Conservation (phyloP, 2,113 vertebrate species). For the Triplophysa siluroides region DNA sequence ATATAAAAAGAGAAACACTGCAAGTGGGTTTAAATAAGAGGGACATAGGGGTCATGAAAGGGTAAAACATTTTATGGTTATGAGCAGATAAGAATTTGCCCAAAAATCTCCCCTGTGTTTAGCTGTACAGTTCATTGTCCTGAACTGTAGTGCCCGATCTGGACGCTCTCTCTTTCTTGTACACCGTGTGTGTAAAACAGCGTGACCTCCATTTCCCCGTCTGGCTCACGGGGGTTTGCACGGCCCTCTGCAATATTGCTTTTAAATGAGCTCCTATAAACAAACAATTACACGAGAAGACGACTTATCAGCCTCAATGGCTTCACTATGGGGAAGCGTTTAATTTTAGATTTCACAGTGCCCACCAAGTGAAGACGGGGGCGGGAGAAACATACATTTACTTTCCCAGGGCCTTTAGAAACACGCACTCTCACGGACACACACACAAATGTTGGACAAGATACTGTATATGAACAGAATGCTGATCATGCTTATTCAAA, state of each 20-base stretch:
- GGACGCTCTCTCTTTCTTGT: conserved; percentile 3
- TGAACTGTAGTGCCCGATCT: background rate
- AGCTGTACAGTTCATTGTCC: background rate
- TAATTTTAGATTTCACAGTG: conserved; percentile 79
- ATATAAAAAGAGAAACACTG: no score
- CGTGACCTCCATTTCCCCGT: conserved; percentile 34
- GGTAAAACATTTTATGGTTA: background rate
- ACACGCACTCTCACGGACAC: background rate
- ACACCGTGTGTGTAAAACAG: background rate
- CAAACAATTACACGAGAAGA: conserved; percentile 75
- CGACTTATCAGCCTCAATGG: conserved; percentile 68
- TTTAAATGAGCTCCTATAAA: conserved; percentile 75
- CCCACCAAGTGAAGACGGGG: conserved; percentile 62
- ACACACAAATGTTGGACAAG: conserved; percentile 40
- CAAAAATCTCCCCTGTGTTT: background rate
- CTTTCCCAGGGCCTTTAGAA: conserved; percentile 58
- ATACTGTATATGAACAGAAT: background rate
- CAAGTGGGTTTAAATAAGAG: no score
- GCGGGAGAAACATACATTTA: conserved; percentile 65
- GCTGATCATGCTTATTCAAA: no score
- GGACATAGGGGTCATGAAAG: no score
- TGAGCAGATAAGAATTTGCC: background rate
- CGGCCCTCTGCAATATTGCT: conserved; percentile 63
- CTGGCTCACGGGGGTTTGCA: conserved; percentile 51
- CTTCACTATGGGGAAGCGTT: conserved; percentile 68